Percentiles rank a stretch among this genome's conserved stretches.
Conservation (phyloP, 2,113 vertebrate species). For the Oryzias javanicus region DNA sequence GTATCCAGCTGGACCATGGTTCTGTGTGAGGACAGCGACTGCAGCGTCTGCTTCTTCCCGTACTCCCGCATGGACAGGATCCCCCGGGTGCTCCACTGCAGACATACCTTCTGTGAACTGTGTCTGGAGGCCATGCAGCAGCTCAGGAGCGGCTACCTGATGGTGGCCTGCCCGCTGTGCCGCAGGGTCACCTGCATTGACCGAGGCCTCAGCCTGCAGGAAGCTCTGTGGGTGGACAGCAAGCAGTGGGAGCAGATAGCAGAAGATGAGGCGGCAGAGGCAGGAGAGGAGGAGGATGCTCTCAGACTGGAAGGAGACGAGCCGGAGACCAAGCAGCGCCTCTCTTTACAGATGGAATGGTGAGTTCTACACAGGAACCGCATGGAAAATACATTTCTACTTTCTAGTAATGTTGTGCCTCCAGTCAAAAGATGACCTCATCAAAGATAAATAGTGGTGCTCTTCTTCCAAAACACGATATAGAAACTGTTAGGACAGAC, state of each 20-base stretch:
- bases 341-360: constrained; percentile 50
- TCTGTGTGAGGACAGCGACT: constrained; percentile 71
- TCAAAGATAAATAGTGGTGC: neutral
- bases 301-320: constrained; percentile 29
- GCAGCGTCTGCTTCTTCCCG: constrained; percentile 69
- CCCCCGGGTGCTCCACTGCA: constrained; percentile 76
- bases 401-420: constrained; percentile 4
- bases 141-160: constrained; percentile 46
- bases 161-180: constrained; percentile 73
- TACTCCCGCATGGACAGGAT: constrained; percentile 67
- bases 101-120: constrained; percentile 74
- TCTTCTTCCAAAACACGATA: constrained; percentile 1
- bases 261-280: constrained; percentile 32
- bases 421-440: neutral
- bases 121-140: constrained; percentile 71
- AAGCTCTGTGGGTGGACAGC: constrained; percentile 73
- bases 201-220: constrained; percentile 51
- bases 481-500: neutral
- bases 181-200: constrained; percentile 70
- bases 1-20: constrained; percentile 53
- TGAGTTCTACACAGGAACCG: constrained; percentile 36
- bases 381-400: neutral
- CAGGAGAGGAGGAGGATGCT: constrained; percentile 15
- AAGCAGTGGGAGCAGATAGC: constrained; percentile 71
- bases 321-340: constrained; percentile 20